Evolutionary conservation across 2,113 vertebrate species (phyloP).

Genomic region (Terrapene triunguis): DNA sequence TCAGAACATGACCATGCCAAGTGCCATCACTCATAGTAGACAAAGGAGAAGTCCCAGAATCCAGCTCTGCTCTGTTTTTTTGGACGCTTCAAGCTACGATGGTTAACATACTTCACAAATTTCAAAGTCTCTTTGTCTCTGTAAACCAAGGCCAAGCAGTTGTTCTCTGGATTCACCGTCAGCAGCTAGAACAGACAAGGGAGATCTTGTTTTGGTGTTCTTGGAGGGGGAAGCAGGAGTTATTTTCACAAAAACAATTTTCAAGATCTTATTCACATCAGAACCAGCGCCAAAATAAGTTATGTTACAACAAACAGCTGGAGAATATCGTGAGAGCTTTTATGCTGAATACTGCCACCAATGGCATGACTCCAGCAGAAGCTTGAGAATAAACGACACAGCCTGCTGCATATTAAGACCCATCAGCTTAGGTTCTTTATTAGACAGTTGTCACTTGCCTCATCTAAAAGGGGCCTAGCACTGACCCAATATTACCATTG

Average conservation of each 20-base stretch:
- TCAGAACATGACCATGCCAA: neutral
- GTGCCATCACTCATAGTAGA: constrained; percentile 91
- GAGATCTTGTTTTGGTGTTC: neutral
- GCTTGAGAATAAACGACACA: neutral
- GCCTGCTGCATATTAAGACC: neutral
- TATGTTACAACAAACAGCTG: neutral
- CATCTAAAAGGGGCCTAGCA: neutral
- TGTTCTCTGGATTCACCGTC: constrained; percentile 93
- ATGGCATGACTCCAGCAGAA: neutral
- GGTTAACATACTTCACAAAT: constrained; percentile 96
- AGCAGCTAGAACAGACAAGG: constrained; percentile 84
- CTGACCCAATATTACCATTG: neutral
- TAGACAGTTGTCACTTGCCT: neutral
- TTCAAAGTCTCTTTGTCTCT: constrained; percentile 95
- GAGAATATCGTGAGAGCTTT: neutral
- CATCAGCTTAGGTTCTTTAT: neutral
- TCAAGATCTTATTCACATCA: neutral
- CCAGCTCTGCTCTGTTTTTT: constrained; percentile 60
- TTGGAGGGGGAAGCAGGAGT: neutral
- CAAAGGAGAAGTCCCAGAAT: constrained; percentile 94
- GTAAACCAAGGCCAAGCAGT: constrained; percentile 93
- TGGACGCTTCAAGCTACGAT: constrained; percentile 79
- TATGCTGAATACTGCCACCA: neutral
- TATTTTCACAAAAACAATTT: neutral
- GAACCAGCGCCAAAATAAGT: neutral